Evolutionary conservation across 2,888 invertebrate species (phyloP), one percentile per base, ranked within the genome.

Genomic region (Lymantria monacha): DNA sequence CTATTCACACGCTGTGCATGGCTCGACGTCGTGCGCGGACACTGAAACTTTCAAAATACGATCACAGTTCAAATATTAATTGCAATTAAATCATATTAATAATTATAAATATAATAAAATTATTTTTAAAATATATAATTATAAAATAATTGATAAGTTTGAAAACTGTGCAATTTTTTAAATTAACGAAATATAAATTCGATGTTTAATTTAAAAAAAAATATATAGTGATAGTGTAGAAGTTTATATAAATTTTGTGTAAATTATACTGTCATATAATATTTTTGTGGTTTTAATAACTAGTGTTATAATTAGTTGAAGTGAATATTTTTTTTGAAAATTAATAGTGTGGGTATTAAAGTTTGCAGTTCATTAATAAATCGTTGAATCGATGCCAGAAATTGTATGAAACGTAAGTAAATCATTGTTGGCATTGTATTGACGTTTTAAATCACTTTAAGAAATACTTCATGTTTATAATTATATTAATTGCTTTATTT

Each of bases 371-470:
- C 58, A 68, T 70, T 62, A 63, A 61, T 54, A 69, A 72, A 69
- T 70, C 49, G 57, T 70, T 67, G 64, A 66, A 58, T 51, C 46
- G 52, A 47, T 61, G 69, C 69, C 66, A 69, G 59, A 54, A 53
- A 49, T 57, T 48, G 13, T 51, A 50, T 42, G 53, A 55, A 53
- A 55, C 46, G 66, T 66, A 64, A 66, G 66, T 66, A 61, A 67
- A 67, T 61, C 51, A 53, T 52, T 49, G 14, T 58, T 58, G 48
- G 48, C 43, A 36, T 51, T 60, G 49, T 60, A 48, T 52, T 57
- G 51, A 53, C 46, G 51, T 57, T 46, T 59, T 48, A 44, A 45
- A 61, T 61, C 38, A 41, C 40, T 48, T 43, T 49, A 42, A 47
- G 42, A 63, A 57, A 44, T 51, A 60, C 31, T 41, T 10, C 48